Conservation (phyloP, 2,797 vertebrate species). For the Prionace glauca region DNA sequence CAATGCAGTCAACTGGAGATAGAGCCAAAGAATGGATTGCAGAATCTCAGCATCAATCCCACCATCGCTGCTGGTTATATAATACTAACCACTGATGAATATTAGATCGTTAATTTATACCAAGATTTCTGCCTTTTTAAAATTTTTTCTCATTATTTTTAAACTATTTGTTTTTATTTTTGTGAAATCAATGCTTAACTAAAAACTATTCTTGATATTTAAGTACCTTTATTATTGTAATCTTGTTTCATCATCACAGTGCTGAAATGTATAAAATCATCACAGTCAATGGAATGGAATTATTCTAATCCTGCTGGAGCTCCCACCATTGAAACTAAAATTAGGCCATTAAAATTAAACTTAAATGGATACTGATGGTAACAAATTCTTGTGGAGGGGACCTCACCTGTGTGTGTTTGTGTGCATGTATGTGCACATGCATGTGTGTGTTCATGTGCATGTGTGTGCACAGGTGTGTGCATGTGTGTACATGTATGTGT, state of each 20-base stretch:
- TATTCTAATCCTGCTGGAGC: background rate
- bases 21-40: conserved; percentile 85
- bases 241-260: background rate
- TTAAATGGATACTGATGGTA: background rate
- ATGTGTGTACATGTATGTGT: too few relatives aligned
- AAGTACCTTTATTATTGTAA: background rate
- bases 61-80: conserved; percentile 74
- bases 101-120: background rate
- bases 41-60: conserved; percentile 92
- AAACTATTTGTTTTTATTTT: background rate
- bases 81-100: too few relatives aligned
- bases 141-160: background rate
- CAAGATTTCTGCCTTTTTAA: background rate
- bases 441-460: too few relatives aligned
- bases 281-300: background rate
- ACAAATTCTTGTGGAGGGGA: background rate
- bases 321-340: background rate
- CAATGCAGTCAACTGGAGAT: conserved; percentile 82
- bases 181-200: background rate
- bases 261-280: background rate
- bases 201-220: background rate
- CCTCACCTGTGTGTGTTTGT: background rate
- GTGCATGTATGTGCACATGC: too few relatives aligned
- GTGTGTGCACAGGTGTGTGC: too few relatives aligned
- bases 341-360: too few relatives aligned